These are phyloP conservation scores for Venusia cambrica DNA, from an alignment of 2,888 invertebrate species.

Conservation along the genomic window DNA sequence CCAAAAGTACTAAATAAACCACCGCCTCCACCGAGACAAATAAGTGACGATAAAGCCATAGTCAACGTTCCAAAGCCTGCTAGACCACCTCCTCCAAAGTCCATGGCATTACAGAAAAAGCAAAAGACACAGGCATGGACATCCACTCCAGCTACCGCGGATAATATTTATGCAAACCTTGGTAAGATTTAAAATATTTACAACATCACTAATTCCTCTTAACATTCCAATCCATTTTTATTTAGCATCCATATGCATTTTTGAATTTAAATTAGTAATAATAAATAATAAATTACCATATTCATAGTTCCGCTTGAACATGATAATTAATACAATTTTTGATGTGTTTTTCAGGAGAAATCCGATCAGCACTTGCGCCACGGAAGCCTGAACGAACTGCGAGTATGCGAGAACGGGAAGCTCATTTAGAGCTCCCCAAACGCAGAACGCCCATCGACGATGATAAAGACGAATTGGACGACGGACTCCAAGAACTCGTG, in stretches of 20 bases:
- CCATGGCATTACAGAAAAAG: conserved; percentile 82
- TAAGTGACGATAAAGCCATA: conserved; percentile 72
- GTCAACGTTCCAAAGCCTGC: conserved; percentile 82
- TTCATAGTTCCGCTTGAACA: neutral
- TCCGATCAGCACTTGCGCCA: conserved; percentile 89
- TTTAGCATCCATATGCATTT: conserved; percentile 1
- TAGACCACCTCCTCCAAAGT: conserved; percentile 88
- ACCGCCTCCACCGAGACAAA: conserved; percentile 88
- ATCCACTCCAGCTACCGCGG: conserved; percentile 56
- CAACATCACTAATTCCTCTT: no score
- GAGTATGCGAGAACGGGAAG: conserved; percentile 90
- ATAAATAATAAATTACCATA: conserved; percentile 6
- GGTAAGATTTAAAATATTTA: conserved; percentile 70
- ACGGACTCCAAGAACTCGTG: conserved; percentile 65
- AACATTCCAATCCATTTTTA: conserved; percentile 1
- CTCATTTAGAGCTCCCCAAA: conserved; percentile 82
- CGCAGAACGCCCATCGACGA: conserved; percentile 72
- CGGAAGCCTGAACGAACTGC: conserved; percentile 93
- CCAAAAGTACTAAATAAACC: conserved; percentile 81
- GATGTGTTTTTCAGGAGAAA: conserved; percentile 83
- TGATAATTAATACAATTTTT: conserved; percentile 22
- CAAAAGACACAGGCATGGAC: conserved; percentile 78
- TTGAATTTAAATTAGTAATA: neutral
- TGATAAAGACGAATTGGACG: conserved; percentile 76
- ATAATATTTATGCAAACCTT: conserved; percentile 90